phyloP scores from a whole-genome alignment of 1,140 invertebrate species.

The Halesus radiatus region DNA sequence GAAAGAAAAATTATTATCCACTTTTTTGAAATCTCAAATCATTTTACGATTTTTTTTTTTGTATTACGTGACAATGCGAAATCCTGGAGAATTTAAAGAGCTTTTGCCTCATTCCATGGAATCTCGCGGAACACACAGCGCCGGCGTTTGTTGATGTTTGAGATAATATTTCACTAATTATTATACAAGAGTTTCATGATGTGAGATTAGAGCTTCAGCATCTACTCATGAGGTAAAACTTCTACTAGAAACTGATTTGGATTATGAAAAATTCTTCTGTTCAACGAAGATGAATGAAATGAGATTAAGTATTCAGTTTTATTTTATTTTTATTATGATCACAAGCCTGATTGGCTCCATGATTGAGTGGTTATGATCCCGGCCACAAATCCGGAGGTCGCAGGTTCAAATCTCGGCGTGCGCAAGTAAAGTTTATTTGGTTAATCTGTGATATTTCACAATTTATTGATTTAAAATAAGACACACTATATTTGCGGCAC shows the following conservation, averaged over 20 bases:
- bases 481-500: no score
- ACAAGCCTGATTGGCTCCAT: no score
- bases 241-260: not conserved
- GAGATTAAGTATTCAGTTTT: no score
- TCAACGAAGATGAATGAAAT: conserved; percentile 4
- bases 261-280: conserved; percentile 4
- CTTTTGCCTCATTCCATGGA: not conserved
- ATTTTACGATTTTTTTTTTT: not conserved
- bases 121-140: not conserved
- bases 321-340: no score
- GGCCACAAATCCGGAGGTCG: no score
- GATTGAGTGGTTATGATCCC: no score
- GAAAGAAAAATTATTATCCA: no score
- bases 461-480: no score
- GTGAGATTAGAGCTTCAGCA: not conserved
- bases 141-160: conserved; percentile 29
- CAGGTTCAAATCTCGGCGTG: no score
- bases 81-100: conserved; percentile 11
- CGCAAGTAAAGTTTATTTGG: no score
- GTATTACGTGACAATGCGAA: conserved; percentile 28
- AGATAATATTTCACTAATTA: conserved; percentile 29
- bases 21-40: no score
- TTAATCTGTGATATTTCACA: no score
- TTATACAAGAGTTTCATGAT: conserved; percentile 22
- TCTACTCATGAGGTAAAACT: conserved; percentile 14